Base-by-base conservation (phyloP, 2,888 invertebrate genomes). In the Scaptomyza caliginosa region DNA sequence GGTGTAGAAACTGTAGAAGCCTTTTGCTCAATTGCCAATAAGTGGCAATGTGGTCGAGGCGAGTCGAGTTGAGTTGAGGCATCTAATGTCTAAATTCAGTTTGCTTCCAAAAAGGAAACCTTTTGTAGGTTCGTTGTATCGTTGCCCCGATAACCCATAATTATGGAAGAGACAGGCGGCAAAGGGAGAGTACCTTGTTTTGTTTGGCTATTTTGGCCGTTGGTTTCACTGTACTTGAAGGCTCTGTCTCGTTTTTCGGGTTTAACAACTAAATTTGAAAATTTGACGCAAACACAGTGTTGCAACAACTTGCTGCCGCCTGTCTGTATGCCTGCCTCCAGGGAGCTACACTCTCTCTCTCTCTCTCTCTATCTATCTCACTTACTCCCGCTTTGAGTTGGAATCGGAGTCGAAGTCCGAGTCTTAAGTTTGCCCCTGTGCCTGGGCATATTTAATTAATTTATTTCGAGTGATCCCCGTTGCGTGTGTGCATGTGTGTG, bases 201-300 rank as follows among this genome's bases (percentile, higher is more conserved):
- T 79, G 77, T 67, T 66, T 51, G 62, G 67, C 73, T 34, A 34
- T 32, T n/a, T n/a, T 32, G 32, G 80, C 80, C 77, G 86, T 68
- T 84, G 64, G 49, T 34, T 36, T 51, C 36, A 21, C 40, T 52
- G 51, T 30, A 52, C 43, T 57, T 45, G 19, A 45, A 45, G 46
- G 32, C 46, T 55, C 63, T 67, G 80, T 82, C 81, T 81, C 69
- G 81, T 81, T 85, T 85, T 84, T 84, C 86, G 83, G 78, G 87
- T 85, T 86, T 86, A 85, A 85, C 85, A 85, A 83, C 87, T 82
- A 86, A 78, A 86, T 85, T 86, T 85, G 74, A 85, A 84, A 77
- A 81, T 83, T 84, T 86, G 85, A 84, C 86, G 75, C 84, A 84
- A 86, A 86, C 84, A 34, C 34, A 84, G 79, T 77, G 82, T 62